Conservation (phyloP, 2,888 invertebrate species). For the Drosophila stalkeri region DNA sequence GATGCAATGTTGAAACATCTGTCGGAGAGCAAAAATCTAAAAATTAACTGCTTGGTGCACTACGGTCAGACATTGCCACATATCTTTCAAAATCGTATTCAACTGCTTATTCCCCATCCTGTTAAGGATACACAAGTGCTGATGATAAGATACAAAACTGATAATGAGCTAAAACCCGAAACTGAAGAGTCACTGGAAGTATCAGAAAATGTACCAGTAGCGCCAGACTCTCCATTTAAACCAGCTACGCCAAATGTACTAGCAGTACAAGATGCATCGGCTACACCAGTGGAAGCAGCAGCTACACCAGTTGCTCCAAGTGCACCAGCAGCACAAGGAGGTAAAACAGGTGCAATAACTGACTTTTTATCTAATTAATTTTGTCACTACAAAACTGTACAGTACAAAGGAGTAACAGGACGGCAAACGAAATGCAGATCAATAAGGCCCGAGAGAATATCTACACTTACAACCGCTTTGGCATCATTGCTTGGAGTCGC, state of each 20-base stretch:
- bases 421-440: too few relatives aligned
- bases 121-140: constrained; percentile 9
- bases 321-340: too few relatives aligned
- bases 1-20: constrained; percentile 17
- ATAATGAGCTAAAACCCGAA: neutral
- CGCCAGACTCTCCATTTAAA: too few relatives aligned
- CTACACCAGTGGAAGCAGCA: too few relatives aligned
- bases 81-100: constrained; percentile 27
- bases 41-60: constrained; percentile 31
- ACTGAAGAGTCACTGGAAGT: neutral
- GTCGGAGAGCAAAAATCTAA: neutral
- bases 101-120: neutral
- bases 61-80: constrained; percentile 29
- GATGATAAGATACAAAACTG: neutral
- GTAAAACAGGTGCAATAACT: too few relatives aligned
- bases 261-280: too few relatives aligned
- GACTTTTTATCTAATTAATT: too few relatives aligned
- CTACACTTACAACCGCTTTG: constrained; percentile 11
- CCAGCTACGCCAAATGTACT: too few relatives aligned
- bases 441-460: neutral
- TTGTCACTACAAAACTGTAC: too few relatives aligned
- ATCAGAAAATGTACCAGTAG: too few relatives aligned
- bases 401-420: too few relatives aligned
- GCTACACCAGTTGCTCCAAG: too few relatives aligned
- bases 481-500: constrained; percentile 31